Percentiles rank a stretch among this genome's conserved stretches.
Evolutionary conservation across 2,797 vertebrate genomes (phyloP).

Genomic region (Catamblyrhynchus diadema): DNA sequence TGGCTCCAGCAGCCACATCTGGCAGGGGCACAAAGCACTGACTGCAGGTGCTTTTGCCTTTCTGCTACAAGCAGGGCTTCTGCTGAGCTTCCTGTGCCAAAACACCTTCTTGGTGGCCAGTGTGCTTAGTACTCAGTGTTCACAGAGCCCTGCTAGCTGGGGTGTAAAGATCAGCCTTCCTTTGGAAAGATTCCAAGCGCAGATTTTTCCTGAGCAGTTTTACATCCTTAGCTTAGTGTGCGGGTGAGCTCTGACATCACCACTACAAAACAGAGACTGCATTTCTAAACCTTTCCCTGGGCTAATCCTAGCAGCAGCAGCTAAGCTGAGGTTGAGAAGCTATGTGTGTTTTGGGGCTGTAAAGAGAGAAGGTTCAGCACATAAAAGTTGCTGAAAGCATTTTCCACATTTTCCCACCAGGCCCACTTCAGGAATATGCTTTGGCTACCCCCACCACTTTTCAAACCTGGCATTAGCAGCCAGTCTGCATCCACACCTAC

Average conservation of each 20-base stretch:
- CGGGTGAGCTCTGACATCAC: neutral
- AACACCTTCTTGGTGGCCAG: neutral
- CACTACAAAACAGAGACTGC: neutral
- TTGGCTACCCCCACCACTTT: neutral
- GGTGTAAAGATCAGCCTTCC: neutral
- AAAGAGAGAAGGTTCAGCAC: neutral
- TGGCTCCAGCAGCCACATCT: neutral
- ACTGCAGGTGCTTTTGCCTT: neutral
- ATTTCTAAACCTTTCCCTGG: neutral
- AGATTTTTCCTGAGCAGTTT: neutral
- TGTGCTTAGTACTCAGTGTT: neutral
- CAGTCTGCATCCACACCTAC: neutral
- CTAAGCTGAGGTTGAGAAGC: neutral
- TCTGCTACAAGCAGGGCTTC: neutral
- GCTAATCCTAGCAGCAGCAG: neutral
- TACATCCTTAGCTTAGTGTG: neutral
- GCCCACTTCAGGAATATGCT: neutral
- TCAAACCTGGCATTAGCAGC: neutral
- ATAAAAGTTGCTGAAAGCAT: accelerated
- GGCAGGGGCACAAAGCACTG: neutral
- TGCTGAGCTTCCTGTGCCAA: neutral
- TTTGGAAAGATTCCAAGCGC: neutral
- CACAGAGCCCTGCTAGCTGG: neutral
- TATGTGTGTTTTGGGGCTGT: neutral
- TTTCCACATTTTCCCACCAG: neutral